Conservation (phyloP, 2,113 vertebrate genomes). For the Platichthys stellatus region DNA sequence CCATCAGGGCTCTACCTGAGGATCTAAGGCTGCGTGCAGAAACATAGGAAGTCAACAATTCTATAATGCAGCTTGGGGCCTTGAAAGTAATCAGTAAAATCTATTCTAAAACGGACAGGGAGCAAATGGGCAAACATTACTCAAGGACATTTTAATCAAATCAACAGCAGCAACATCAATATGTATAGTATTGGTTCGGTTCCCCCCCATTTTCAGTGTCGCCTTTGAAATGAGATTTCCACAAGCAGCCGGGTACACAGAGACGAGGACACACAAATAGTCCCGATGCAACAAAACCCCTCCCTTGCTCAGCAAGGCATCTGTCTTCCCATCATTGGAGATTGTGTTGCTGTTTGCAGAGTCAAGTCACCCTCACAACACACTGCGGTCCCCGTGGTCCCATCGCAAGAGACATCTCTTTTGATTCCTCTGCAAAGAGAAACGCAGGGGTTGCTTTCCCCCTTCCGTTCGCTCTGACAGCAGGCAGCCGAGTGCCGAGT, state of each 20-base stretch:
- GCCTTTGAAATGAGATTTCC: conserved; percentile 31
- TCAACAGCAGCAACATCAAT: conserved; percentile 5
- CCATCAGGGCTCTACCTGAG: too few species aligned
- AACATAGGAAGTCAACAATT: too few species aligned
- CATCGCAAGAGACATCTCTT: conserved; percentile 43
- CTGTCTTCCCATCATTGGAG: conserved; percentile 57
- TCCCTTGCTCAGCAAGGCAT: conserved; percentile 49
- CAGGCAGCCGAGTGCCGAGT: conserved; percentile 30
- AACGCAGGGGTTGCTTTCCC: conserved; percentile 43
- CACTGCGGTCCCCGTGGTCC: conserved; percentile 41
- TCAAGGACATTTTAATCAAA: conserved; percentile 8
- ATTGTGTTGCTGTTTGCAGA: conserved; percentile 58
- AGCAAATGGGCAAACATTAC: neutral
- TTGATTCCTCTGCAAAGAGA: conserved; percentile 50
- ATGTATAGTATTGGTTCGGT: neutral
- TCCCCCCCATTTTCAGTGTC: neutral
- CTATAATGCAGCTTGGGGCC: too few species aligned
- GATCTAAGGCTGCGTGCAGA: too few species aligned
- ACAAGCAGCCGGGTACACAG: neutral
- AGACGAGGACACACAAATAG: conserved; percentile 12
- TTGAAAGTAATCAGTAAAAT: too few species aligned
- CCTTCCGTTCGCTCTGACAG: conserved; percentile 42
- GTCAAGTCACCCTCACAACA: conserved; percentile 44
- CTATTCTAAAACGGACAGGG: too few species aligned
- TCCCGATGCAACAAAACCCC: conserved; percentile 20